Percentiles rank a stretch among this genome's conserved stretches.
Conservation (phyloP, 2,888 invertebrate species). For the Aquatica leii region DNA sequence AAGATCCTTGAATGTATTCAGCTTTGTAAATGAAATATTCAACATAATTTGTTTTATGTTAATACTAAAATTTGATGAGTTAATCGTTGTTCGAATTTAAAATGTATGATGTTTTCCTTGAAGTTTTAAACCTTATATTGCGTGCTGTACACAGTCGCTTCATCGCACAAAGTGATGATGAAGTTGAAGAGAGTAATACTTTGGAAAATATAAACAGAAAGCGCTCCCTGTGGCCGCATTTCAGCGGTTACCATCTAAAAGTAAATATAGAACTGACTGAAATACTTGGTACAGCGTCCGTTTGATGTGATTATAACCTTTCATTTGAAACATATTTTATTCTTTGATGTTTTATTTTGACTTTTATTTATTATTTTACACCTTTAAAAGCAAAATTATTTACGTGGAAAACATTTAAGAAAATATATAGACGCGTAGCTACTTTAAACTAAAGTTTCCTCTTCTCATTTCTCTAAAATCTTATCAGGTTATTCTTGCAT, state of each 20-base stretch:
- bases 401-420: neutral
- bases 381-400: conserved; percentile 11
- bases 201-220: conserved; percentile 29
- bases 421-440: neutral
- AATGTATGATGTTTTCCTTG: too few species aligned
- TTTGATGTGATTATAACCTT: conserved; percentile 28
- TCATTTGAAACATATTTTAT: conserved; percentile 15
- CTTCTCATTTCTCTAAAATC: conserved; percentile 18
- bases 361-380: conserved; percentile 14
- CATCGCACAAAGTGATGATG: conserved; percentile 29
- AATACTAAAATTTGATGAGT: too few species aligned
- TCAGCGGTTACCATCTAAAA: conserved; percentile 24
- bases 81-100: too few species aligned
- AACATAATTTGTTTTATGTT: too few species aligned
- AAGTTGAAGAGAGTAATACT: conserved; percentile 15
- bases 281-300: conserved; percentile 21
- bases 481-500: conserved; percentile 26
- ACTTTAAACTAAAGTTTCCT: neutral
- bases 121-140: too few species aligned
- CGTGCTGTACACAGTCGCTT: conserved; percentile 12
- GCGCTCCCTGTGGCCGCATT: conserved; percentile 28
- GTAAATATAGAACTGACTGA: conserved; percentile 23
- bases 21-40: too few species aligned
- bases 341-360: conserved; percentile 17
- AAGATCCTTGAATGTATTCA: too few species aligned